Evolutionary conservation across 2,797 vertebrate species (phyloP), one percentile per base, ranked within the genome.

Genomic region (Fratercula arctica): DNA sequence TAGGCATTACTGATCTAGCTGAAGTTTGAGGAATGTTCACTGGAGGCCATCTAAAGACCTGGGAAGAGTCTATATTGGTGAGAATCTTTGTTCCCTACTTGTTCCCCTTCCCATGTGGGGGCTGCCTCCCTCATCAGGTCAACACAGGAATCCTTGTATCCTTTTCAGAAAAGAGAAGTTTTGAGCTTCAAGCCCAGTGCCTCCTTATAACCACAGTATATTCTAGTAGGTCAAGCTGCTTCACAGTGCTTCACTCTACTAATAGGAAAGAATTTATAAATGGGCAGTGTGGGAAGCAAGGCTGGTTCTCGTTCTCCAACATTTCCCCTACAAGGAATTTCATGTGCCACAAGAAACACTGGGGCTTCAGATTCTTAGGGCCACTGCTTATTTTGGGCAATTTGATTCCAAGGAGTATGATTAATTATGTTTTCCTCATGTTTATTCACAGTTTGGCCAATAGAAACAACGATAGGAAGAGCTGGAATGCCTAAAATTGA

Each of bases 221-320:
- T 88, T 88, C 80, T 54, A 79, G 77, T 35, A 87, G 51, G 39
- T 89, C 67, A 73, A 18, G 39, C 73, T 73, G 54, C 61, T 87
- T 84, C 90, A 61, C 66, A 67, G 67, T 88, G 50, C 57, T 88
- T 93, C 37, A 29, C 37, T 84, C 69, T 88, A 31, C 81, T 94
- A 92, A 91, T 89, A 91, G 85, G 83, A 79, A 96, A 85, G 67
- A 90, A 89, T 93, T 96, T 86, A 79, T 54, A 77, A 89, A 93
- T 68, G 61, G 63, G 59, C 41, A 60, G 37, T 88, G 85, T 93
- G 80, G 87, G 85, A 91, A 93, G 70, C 63, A 90, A 89, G 60
- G 16, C 93, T 91, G n/a, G 31, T 91, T 90, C 85, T 78, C 26
- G 5, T 87, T 93, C 82, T 96, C 76, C 70, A 33, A 14, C 43